Evolutionary conservation across 2,888 invertebrate genomes (phyloP).

Genomic region (Machimus rusticus): DNA sequence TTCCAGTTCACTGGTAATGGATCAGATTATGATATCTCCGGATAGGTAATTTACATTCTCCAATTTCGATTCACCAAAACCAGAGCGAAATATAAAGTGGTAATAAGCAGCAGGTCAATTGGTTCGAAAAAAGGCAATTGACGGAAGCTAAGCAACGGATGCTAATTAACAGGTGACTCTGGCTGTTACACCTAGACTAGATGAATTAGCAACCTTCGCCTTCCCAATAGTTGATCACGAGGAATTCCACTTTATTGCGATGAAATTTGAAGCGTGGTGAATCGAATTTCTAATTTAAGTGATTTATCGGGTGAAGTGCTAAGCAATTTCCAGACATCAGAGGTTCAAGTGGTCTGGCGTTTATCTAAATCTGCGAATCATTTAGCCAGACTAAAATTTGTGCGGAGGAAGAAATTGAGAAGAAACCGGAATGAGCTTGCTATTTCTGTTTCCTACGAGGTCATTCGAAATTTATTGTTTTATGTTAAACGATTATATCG

Average conservation of each 20-base stretch:
- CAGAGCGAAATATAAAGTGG: not conserved
- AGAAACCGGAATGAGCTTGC: not conserved
- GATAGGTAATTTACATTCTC: not conserved
- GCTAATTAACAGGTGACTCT: not conserved
- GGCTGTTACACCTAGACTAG: not conserved
- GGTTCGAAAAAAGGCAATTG: not conserved
- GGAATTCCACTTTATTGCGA: not conserved
- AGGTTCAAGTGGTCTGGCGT: not conserved
- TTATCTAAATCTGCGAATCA: not conserved
- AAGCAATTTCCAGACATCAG: not conserved
- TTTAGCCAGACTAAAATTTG: not conserved
- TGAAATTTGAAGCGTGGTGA: not conserved
- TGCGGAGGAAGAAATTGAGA: not conserved
- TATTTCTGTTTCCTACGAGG: not conserved
- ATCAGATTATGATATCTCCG: not conserved
- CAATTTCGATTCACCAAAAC: not conserved
- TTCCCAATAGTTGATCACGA: not conserved
- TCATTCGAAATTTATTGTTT: not conserved
- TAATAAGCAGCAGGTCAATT: not conserved
- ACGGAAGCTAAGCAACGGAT: not conserved
- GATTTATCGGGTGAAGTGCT: not conserved
- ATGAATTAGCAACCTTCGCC: not conserved
- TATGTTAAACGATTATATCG: not conserved
- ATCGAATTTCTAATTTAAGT: not conserved
- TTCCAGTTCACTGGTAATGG: not conserved